phyloP scores from a whole-genome alignment of 2,888 invertebrate genomes.

The Polylopha cassiicola region DNA sequence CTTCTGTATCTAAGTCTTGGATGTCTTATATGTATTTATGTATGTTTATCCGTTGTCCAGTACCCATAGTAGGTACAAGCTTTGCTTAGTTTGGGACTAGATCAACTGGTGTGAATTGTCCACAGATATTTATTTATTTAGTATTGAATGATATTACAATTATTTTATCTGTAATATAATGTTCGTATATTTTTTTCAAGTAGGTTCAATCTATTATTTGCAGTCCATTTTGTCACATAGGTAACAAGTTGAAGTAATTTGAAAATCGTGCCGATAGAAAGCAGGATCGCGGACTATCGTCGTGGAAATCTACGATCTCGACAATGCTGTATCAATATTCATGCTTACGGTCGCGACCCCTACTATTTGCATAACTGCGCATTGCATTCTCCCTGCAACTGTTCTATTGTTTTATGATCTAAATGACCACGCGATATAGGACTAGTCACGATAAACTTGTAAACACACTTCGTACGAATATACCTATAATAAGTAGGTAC shows the following conservation, averaged over 20 bases:
- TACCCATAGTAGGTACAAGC: too few species aligned
- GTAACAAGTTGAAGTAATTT: constrained; percentile 56
- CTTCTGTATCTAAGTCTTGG: too few species aligned
- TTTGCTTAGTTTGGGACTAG: too few species aligned
- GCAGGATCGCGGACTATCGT: constrained; percentile 61
- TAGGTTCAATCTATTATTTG: background rate
- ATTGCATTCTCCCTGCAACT: constrained; percentile 71
- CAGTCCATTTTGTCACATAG: constrained; percentile 4
- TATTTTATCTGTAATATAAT: too few species aligned
- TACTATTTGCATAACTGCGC: constrained; percentile 73
- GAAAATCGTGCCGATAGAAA: constrained; percentile 65
- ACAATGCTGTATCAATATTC: constrained; percentile 76
- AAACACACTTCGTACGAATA: constrained; percentile 48
- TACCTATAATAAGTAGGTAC: constrained; percentile 34
- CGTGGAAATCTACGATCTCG: constrained; percentile 65
- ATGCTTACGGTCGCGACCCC: constrained; percentile 73
- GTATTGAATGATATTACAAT: too few species aligned
- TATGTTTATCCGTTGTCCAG: too few species aligned
- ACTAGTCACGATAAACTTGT: constrained; percentile 70
- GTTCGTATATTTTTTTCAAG: too few species aligned
- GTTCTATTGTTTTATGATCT: constrained; percentile 77
- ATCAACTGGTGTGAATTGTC: too few species aligned
- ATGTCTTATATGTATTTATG: too few species aligned
- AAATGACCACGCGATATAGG: constrained; percentile 72
- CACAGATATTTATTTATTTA: too few species aligned